phyloP scores from a whole-genome alignment of 35 echinoderm and acorn worm species.

The Apostichopus californicus region DNA sequence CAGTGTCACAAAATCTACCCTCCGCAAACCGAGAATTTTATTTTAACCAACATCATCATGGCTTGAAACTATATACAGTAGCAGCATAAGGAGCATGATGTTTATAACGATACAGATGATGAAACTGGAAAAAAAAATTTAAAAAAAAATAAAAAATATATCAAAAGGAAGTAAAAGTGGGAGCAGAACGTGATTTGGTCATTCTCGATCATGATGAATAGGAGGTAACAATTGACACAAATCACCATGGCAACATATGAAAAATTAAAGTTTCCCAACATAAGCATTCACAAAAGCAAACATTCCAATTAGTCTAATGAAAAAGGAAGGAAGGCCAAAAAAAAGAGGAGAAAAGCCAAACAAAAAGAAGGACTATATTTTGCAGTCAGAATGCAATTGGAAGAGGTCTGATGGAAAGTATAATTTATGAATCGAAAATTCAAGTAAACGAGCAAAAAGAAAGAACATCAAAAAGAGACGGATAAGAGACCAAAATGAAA shows the following conservation, averaged over 20 bases:
- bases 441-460: not conserved
- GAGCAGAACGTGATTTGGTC: not conserved
- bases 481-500: too few species aligned
- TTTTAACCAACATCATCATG: not conserved
- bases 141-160: not conserved
- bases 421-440: not conserved
- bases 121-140: not conserved
- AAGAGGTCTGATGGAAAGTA: not conserved
- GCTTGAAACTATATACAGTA: not conserved
- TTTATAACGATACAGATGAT: not conserved
- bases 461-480: too few species aligned
- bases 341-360: not conserved
- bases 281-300: not conserved
- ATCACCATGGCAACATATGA: conserved; percentile 21
- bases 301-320: not conserved
- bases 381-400: not conserved
- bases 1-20: too few species aligned
- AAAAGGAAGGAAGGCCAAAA: not conserved
- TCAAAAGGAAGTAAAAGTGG: not conserved
- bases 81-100: not conserved
- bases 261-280: not conserved
- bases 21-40: not conserved
- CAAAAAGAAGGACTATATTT: not conserved
- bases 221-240: conserved; percentile 5
- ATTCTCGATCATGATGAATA: not conserved